Evolutionary conservation across 35 echinoderm and acorn worm genomes (phyloP).

Genomic region (Ptychodera flava): DNA sequence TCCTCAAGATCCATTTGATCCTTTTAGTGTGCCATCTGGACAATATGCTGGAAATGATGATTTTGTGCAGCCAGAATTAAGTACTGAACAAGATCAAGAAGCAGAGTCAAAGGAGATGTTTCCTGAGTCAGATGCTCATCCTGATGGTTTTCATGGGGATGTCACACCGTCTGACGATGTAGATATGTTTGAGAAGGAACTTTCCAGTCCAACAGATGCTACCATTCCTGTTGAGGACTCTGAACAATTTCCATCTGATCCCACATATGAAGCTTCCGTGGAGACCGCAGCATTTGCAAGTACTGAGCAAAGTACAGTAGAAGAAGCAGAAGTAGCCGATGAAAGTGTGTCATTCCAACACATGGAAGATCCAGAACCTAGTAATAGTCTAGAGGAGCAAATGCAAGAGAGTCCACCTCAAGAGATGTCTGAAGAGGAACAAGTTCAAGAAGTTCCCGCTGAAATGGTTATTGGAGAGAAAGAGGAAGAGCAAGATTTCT

Average conservation of each 20-base stretch:
- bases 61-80: neutral
- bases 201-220: neutral
- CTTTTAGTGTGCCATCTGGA: neutral
- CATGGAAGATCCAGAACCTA: neutral
- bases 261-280: neutral
- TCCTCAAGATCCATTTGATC: neutral
- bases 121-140: neutral
- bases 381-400: neutral
- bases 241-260: neutral
- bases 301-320: too few relatives aligned
- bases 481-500: neutral
- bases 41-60: neutral
- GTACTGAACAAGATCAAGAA: neutral
- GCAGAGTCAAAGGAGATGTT: neutral
- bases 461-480: neutral
- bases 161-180: neutral
- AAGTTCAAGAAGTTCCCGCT: neutral
- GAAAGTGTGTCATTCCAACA: neutral
- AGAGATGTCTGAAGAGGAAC: neutral
- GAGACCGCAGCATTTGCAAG: too few relatives aligned
- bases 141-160: neutral
- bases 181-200: neutral
- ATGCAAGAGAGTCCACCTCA: neutral
- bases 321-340: neutral
- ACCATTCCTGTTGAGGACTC: neutral